A percentile compares a stretch with the other conserved stretches of the same genome.
Conservation (phyloP, 1,140 invertebrate genomes). For the Pollicipes pollicipes region DNA sequence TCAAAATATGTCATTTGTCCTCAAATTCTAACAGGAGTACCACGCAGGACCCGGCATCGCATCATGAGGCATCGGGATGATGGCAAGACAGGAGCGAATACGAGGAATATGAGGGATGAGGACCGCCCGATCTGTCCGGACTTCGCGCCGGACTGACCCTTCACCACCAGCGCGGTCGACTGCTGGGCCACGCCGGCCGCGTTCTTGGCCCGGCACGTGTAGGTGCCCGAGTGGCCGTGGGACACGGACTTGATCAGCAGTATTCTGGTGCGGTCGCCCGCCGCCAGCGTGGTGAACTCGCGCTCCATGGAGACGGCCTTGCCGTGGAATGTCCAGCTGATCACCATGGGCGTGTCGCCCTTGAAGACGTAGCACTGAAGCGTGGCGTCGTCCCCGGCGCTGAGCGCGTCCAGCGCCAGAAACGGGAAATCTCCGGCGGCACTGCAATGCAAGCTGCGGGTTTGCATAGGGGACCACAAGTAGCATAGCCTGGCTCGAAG, state of each 20-base stretch:
- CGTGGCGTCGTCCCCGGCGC: slow-evolving; percentile 19
- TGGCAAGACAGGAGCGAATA: too few relatives aligned
- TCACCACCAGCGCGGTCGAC: slow-evolving; percentile 19
- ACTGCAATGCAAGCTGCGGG: slow-evolving; percentile 18
- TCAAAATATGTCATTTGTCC: too few relatives aligned
- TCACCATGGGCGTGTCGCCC: slow-evolving; percentile 60
- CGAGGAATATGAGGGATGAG: too few relatives aligned
- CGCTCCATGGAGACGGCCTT: slow-evolving; percentile 16
- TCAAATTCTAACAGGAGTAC: too few relatives aligned
- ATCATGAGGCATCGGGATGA: too few relatives aligned
- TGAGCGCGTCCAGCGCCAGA: slow-evolving; percentile 17
- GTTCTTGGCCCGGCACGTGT: slow-evolving; percentile 31
- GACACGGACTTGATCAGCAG: slow-evolving; percentile 55
- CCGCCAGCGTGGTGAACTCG: slow-evolving; percentile 26
- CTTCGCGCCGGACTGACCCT: slow-evolving; percentile 16
- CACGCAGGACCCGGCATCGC: too few relatives aligned
- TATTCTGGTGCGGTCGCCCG: slow-evolving; percentile 49
- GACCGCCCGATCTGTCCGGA: too few relatives aligned
- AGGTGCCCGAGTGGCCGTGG: slow-evolving; percentile 32
- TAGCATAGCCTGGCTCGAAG: too few relatives aligned
- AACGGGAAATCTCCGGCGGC: slow-evolving; percentile 19
- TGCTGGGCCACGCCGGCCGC: slow-evolving; percentile 23
- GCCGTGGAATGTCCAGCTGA: slow-evolving; percentile 52
- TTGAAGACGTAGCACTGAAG: slow-evolving; percentile 65
- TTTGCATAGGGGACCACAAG: too few relatives aligned